Base-by-base conservation (phyloP, 2,888 invertebrate genomes). In the Eilema depressum region DNA sequence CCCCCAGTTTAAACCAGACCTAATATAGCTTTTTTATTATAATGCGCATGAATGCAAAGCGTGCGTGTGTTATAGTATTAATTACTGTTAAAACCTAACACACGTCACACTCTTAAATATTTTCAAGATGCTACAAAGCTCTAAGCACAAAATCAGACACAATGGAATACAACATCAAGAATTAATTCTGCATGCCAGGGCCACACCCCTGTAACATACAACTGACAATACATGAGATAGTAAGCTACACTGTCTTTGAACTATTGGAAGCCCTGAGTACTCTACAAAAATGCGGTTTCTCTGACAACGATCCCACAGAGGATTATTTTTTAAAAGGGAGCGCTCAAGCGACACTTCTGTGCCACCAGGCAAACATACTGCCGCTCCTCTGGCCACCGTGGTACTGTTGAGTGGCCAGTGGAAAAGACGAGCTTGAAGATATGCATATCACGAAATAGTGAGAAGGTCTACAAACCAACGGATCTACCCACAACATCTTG, bases 11-110 rank as follows among this genome's bases (percentile, higher is more conserved):
- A n/a, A 53, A 53, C 53, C 53, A 53, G 20, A 20, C 2, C 53
- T 53, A 53, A 53, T 53, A 53, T n/a, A 53, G 53, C n/a, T n/a
- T 53, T 41, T 53, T 53, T n/a, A 53, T 53, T 53, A 53, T 53
- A 53, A n/a, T 2, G n/a, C 8, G 8, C 20, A 53, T 10, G 53
- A 53, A 8, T 10, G 53, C n/a, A 53, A 53, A 10, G 3, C 20
- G 53, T 53, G n/a, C 53, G 53, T 53, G n/a, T 53, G 53, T 10
- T 53, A n/a, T 53, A 53, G 53, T 53, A 53, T 53, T 53, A n/a
- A 53, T 47, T 47, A 47, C 7, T 11, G 3, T 26, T 5, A 25
- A 23, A 59, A 59, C 25, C 4, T 26, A 59, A 59, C 26, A 26
- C 26, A 59, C 17, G 17, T 59, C 5, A 25, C 33, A 57, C 14